Evolutionary conservation across 1,140 invertebrate species (phyloP), one percentile per base, ranked within the genome.

Genomic region (Stenopsyche tienmushanensis): DNA sequence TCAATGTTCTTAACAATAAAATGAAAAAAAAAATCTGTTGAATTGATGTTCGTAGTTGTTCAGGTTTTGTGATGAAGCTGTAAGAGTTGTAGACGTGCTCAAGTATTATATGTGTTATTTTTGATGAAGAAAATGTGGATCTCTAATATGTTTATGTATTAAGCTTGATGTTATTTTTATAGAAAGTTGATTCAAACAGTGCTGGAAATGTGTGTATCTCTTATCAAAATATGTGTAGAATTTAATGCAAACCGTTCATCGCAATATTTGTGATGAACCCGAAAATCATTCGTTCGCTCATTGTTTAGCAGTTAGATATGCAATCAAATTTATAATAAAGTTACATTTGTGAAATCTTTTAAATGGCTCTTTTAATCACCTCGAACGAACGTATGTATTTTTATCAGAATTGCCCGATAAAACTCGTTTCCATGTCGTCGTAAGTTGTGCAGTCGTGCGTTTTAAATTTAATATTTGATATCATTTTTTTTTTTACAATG

Each of bases 261-360:
- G 3, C 9, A 25, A 10, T 24, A 47, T 49, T n/a, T 49, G 29
- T 23, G 25, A 39, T 57, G 23, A 47, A 47, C 17, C 2, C 3
- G 3, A 47, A 55, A 64, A 42, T 65, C 47, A 57, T 58, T 65
- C 58, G 58, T 65, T 57, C 53, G 53, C 26, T 65, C 23, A 65
- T 49, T 59, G 25, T 65, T 26, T 58, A 65, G 53, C 17, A 44
- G 53, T 58, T 65, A 64, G 62, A 54, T n/a, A 55, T 54, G 63
- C 42, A 34, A 34, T 34, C 1, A 58, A 65, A 34, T 65, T 53
- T 58, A 58, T 58, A 65, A 58, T 58, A 65, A 65, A 65, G 63
- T 65, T 65, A 50, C 23, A 58, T 65, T 58, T 65, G 17, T 29
- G 42, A 54, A 44, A 57, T 20, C 18, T 3, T 34, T 34, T 34